A percentile compares a stretch with the other conserved stretches of the same genome.
These are phyloP conservation scores for Caenorhabditis doughertyi DNA, from an alignment of 2,888 invertebrate genomes.

Conservation along the genomic window DNA sequence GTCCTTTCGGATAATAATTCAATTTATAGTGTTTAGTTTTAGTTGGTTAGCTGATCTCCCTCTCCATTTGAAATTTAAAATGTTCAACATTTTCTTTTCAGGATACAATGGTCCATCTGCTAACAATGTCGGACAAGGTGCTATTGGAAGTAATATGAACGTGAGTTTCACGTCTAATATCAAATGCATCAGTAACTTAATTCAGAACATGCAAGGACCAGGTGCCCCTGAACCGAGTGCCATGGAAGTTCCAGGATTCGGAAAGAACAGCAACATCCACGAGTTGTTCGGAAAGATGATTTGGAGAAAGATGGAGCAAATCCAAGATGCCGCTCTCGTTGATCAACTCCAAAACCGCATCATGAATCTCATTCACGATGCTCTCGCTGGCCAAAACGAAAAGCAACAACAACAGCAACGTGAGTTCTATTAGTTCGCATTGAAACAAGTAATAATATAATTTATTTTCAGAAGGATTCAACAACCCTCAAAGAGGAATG, in stretches of 20 bases:
- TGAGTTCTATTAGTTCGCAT: background rate
- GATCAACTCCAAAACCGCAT: conserved; percentile 69
- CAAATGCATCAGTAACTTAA: background rate
- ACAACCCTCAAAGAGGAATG: conserved; percentile 12
- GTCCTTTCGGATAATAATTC: background rate
- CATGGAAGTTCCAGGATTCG: conserved; percentile 71
- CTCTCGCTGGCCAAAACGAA: conserved; percentile 57
- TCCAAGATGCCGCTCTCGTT: conserved; percentile 63
- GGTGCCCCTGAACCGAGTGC: conserved; percentile 31
- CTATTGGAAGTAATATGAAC: conserved; percentile 49
- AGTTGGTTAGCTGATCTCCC: background rate
- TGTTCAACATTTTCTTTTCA: conserved; percentile 30
- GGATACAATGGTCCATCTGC: conserved; percentile 66
- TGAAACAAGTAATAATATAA: background rate
- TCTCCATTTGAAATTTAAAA: background rate
- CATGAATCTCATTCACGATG: conserved; percentile 71
- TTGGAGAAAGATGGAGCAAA: conserved; percentile 71
- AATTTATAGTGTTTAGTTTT: background rate
- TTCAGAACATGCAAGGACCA: conserved; percentile 4
- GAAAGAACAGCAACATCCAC: conserved; percentile 71
- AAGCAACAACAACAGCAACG: conserved; percentile 46
- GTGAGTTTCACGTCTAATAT: background rate
- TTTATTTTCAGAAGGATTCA: conserved; percentile 35
- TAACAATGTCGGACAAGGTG: conserved; percentile 55
- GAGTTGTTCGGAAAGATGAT: conserved; percentile 74